phyloP scores from a whole-genome alignment of 2,113 vertebrate species.

The Sylvietta virens region DNA sequence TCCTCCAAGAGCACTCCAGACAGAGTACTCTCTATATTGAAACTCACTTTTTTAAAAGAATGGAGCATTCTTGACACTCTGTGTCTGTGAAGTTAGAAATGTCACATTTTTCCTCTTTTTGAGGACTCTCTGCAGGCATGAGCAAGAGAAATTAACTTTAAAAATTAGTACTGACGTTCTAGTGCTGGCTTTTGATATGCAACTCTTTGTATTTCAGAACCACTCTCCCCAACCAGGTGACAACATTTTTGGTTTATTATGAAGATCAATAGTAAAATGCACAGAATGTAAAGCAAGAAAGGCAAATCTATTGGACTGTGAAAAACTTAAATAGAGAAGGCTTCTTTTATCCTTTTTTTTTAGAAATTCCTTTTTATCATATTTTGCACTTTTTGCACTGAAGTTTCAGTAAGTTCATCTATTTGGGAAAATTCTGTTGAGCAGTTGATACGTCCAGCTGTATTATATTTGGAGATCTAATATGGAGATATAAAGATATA shows the following conservation, averaged over 20 bases:
- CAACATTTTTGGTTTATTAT: not conserved
- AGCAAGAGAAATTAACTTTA: not conserved
- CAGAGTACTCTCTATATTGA: not conserved
- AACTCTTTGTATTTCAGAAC: not conserved
- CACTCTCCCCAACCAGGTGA: not conserved
- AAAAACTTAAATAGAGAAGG: not conserved
- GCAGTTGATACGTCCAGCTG: not conserved
- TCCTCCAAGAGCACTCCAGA: not conserved
- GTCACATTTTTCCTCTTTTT: not conserved
- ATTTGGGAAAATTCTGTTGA: not conserved
- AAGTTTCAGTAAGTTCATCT: not conserved
- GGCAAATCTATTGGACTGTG: not conserved
- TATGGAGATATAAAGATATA: not conserved
- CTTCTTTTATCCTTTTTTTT: not conserved
- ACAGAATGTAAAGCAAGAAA: not conserved
- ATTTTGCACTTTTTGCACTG: not conserved
- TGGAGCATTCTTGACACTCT: not conserved
- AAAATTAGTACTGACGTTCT: not conserved
- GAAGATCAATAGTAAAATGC: not conserved
- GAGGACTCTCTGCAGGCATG: not conserved
- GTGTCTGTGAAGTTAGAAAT: not conserved
- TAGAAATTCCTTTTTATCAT: not conserved
- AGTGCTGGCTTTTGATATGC: not conserved
- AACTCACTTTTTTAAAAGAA: not conserved
- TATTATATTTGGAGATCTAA: not conserved